phyloP scores from a whole-genome alignment of 2,797 vertebrate species.

The Tragelaphus eurycerus region DNA sequence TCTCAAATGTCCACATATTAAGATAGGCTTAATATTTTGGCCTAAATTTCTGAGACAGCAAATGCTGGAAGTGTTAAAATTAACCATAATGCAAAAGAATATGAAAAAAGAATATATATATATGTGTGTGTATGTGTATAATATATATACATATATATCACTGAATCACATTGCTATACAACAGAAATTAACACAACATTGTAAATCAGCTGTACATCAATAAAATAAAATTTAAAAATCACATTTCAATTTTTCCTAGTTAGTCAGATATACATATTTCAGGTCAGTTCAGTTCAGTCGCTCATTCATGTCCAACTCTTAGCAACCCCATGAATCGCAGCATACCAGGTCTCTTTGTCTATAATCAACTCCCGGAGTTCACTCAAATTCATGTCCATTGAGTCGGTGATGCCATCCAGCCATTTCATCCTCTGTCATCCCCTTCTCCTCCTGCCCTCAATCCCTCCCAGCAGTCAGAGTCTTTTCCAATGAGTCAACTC shows the following conservation, averaged over 20 bases:
- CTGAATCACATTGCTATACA: background rate
- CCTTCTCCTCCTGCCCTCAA: too few relatives aligned
- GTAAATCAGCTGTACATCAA: background rate
- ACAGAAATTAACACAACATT: background rate
- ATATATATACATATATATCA: background rate
- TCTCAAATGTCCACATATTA: background rate
- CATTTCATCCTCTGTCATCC: too few relatives aligned
- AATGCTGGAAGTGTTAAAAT: background rate
- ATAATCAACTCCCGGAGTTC: too few relatives aligned
- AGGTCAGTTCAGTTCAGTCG: too few relatives aligned
- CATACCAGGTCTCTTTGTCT: too few relatives aligned
- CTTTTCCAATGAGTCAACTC: too few relatives aligned
- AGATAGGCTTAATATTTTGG: background rate
- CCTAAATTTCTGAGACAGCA: background rate
- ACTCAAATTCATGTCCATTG: too few relatives aligned
- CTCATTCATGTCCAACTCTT: rapidly evolving
- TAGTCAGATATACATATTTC: background rate
- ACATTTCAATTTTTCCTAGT: background rate
- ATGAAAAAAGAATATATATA: background rate
- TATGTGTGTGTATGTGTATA: background rate
- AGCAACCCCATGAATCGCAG: too few relatives aligned
- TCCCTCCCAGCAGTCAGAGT: too few relatives aligned
- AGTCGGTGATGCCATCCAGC: too few relatives aligned
- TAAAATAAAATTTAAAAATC: background rate
- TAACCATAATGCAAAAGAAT: background rate